Conservation (phyloP, 2,113 vertebrate genomes). For the Callospermophilus lateralis region DNA sequence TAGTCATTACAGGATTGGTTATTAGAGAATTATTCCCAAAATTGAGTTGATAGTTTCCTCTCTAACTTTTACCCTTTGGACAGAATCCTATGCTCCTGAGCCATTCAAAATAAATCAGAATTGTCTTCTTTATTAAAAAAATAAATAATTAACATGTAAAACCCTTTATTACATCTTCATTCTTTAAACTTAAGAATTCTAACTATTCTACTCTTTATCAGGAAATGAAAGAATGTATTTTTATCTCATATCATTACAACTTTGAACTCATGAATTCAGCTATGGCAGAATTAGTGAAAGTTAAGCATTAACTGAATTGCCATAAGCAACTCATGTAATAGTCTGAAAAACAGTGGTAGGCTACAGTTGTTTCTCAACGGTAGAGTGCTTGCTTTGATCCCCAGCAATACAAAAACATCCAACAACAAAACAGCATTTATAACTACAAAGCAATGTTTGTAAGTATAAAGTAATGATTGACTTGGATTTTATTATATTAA, state of each 20-base stretch:
- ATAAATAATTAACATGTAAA: neutral
- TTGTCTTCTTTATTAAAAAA: neutral
- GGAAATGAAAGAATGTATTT: neutral
- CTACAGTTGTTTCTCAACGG: neutral
- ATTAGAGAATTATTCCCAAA: neutral
- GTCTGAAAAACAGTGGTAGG: neutral
- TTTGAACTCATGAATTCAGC: neutral
- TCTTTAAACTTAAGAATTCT: neutral
- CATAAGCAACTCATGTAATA: neutral
- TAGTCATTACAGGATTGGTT: neutral
- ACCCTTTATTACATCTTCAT: neutral
- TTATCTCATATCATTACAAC: neutral
- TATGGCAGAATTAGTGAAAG: neutral
- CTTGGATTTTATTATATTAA: no score
- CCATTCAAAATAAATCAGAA: neutral
- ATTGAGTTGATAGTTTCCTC: neutral
- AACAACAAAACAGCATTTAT: neutral
- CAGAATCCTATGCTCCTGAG: neutral
- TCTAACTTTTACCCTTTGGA: neutral
- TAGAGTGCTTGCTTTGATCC: neutral
- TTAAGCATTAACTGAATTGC: neutral
- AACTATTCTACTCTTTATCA: neutral
- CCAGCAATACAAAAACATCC: neutral
- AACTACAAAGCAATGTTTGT: neutral
- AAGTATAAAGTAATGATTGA: no score